These are phyloP conservation scores for Lamellibrachia luymesi DNA, from an alignment of 1,140 invertebrate species.

Conservation along the genomic window DNA sequence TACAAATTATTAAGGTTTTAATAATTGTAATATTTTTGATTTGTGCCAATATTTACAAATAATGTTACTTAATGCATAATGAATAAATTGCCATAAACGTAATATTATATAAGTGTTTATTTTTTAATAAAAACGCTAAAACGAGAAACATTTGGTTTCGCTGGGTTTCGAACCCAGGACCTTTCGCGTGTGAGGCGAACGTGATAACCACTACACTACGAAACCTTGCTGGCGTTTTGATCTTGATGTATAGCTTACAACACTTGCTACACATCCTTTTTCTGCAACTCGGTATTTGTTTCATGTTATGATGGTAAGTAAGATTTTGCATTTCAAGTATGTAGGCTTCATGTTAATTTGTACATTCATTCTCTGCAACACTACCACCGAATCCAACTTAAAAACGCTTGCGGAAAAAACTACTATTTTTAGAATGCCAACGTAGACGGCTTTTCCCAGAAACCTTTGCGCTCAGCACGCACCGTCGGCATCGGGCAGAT, in stretches of 20 bases:
- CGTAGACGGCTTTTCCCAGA: not conserved
- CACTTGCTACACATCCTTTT: not conserved
- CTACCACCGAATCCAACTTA: not conserved
- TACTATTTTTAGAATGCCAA: not conserved
- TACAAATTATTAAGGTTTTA: too few species aligned
- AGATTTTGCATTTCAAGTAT: not conserved
- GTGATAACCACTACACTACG: conserved; percentile 4
- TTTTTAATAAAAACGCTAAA: not conserved
- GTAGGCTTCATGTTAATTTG: not conserved
- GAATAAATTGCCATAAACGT: too few species aligned
- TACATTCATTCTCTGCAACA: not conserved
- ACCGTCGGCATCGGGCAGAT: conserved; percentile 2
- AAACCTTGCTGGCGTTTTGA: not conserved
- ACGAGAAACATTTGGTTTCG: not conserved
- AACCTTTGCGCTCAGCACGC: not conserved
- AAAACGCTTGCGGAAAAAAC: not conserved
- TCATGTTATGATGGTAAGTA: not conserved
- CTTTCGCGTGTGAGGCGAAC: conserved; percentile 2
- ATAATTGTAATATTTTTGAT: too few species aligned
- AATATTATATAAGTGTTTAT: not conserved
- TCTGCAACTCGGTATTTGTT: not conserved
- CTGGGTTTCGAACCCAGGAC: conserved; percentile 2
- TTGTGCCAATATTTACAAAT: too few species aligned
- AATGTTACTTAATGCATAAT: too few species aligned
- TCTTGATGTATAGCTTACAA: not conserved